phyloP scores from a whole-genome alignment of 2,113 vertebrate genomes.

The Amblyornis subalaris region DNA sequence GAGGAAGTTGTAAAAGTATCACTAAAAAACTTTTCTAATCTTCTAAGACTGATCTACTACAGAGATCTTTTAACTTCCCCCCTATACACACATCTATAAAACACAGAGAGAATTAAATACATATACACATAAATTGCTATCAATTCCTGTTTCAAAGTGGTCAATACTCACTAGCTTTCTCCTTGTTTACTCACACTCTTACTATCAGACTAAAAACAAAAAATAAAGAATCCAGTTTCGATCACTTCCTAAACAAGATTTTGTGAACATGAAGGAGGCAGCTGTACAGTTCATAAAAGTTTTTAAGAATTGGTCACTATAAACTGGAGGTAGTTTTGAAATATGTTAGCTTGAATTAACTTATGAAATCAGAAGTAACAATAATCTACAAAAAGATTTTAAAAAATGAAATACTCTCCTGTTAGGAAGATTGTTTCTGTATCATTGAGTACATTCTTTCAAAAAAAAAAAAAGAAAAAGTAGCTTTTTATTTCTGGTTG shows the following conservation, averaged over 20 bases:
- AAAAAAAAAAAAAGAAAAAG: neutral
- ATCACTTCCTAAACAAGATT: neutral
- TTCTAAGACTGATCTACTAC: neutral
- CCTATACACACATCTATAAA: neutral
- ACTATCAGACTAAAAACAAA: neutral
- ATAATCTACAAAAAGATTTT: slow-evolving; percentile 7
- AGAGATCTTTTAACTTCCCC: slow-evolving; percentile 39
- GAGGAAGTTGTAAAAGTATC: neutral
- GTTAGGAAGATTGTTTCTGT: neutral
- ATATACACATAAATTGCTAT: neutral
- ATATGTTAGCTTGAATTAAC: slow-evolving; percentile 29
- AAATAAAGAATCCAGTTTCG: neutral
- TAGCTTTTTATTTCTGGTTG: neutral
- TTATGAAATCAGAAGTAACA: neutral
- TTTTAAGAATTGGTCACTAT: slow-evolving; percentile 48
- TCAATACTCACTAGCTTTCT: neutral
- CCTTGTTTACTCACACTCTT: neutral
- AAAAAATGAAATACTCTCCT: neutral
- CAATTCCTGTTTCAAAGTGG: neutral
- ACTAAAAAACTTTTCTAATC: neutral
- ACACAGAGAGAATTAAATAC: slow-evolving; percentile 16
- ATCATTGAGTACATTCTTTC: neutral
- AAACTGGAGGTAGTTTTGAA: slow-evolving; percentile 58
- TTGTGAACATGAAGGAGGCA: neutral
- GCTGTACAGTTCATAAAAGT: slow-evolving; percentile 14